Percentiles rank a stretch among this genome's conserved stretches.
phyloP scores from a whole-genome alignment of 2,888 invertebrate genomes.

The Imbricaverruca yamaguchii region DNA sequence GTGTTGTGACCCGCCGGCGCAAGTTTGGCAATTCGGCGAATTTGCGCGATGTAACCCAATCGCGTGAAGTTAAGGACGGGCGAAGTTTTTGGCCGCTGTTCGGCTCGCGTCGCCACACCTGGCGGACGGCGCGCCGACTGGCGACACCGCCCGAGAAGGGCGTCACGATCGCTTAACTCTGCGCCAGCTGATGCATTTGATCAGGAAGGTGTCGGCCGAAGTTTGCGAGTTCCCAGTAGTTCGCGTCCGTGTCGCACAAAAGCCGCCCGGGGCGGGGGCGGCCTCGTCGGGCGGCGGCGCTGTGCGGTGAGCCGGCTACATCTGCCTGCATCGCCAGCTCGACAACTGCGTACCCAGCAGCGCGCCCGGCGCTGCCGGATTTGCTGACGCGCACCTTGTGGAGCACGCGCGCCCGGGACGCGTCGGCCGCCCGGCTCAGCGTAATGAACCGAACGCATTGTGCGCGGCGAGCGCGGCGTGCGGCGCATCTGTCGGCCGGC shows the following conservation, averaged over 20 bases:
- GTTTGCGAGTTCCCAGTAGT: neutral
- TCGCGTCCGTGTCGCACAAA: neutral
- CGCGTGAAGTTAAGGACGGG: neutral
- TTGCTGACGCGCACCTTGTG: neutral
- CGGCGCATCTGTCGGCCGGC: neutral
- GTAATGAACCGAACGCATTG: neutral
- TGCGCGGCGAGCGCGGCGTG: neutral
- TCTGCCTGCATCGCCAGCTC: too few relatives aligned
- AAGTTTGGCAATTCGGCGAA: neutral
- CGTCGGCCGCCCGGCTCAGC: neutral
- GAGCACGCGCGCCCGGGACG: neutral
- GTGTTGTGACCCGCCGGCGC: too few relatives aligned
- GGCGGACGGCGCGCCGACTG: neutral
- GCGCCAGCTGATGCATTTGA: neutral
- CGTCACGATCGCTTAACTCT: neutral
- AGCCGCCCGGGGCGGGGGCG: too few relatives aligned
- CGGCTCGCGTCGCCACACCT: neutral
- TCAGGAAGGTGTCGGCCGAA: neutral
- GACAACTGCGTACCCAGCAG: too few relatives aligned
- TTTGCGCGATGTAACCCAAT: neutral
- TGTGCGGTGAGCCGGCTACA: too few relatives aligned
- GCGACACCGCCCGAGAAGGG: neutral
- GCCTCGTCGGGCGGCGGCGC: too few relatives aligned
- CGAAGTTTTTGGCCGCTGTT: neutral
- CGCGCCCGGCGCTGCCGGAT: neutral